These are phyloP conservation scores for Antidorcas marsupialis DNA, from an alignment of 2,113 vertebrate species.

Conservation along the genomic window DNA sequence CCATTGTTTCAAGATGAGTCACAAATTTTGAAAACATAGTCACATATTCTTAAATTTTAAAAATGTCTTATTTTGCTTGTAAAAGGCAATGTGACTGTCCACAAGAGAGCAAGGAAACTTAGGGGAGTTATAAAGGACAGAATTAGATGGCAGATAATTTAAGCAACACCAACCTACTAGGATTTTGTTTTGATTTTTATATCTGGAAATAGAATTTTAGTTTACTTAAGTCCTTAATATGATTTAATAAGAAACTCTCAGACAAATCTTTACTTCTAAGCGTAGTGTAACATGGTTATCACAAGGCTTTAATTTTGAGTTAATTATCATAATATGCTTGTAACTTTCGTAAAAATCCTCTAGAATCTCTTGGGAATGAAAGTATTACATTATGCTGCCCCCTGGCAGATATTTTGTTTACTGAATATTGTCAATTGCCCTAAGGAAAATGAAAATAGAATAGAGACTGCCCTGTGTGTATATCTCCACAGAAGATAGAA, in stretches of 20 bases:
- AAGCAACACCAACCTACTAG: not conserved
- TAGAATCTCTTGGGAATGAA: conserved; percentile 40
- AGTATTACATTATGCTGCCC: conserved; percentile 65
- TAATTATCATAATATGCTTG: conserved; percentile 40
- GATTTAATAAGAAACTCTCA: conserved; percentile 32
- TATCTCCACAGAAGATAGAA: not conserved
- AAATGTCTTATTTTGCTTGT: not conserved
- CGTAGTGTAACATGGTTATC: not conserved
- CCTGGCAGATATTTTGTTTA: conserved; percentile 61
- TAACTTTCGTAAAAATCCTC: not conserved
- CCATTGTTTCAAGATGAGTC: not conserved
- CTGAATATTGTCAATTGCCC: conserved; percentile 19
- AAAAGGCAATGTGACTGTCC: not conserved
- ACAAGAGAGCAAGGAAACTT: not conserved
- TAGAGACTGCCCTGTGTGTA: not conserved
- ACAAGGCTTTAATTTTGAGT: conserved; percentile 40
- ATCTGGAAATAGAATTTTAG: conserved; percentile 10
- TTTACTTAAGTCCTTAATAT: not conserved
- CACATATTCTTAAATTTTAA: not conserved
- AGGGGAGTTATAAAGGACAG: not conserved
- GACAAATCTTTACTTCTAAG: conserved; percentile 18
- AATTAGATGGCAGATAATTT: not conserved
- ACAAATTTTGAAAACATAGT: not conserved
- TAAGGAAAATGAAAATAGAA: not conserved
- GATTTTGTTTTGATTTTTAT: not conserved